A percentile compares a stretch with the other conserved stretches of the same genome.
Evolutionary conservation across 2,888 invertebrate species (phyloP).

Genomic region (Drosophila neonasuta): DNA sequence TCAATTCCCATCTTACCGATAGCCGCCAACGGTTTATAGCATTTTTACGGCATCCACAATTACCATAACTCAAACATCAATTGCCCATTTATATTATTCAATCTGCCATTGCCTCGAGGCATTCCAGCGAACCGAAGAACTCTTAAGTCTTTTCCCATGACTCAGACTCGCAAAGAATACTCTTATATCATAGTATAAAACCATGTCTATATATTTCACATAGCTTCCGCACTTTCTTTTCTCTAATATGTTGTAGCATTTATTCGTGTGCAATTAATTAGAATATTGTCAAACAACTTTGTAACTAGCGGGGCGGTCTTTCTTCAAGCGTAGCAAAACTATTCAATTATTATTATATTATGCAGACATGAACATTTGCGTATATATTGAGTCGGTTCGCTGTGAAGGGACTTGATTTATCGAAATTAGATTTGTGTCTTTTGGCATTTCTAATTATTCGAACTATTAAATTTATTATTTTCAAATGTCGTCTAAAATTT

Average conservation of each 20-base stretch:
- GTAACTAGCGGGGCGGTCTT: neutral
- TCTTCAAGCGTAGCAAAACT: neutral
- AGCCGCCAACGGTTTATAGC: constrained; percentile 34
- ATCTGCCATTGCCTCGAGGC: constrained; percentile 44
- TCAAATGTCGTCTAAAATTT: too few species aligned
- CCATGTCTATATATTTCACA: constrained; percentile 13
- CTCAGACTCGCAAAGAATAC: constrained; percentile 40
- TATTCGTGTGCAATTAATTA: neutral
- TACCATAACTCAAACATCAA: constrained; percentile 56
- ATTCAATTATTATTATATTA: neutral
- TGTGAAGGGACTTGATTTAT: neutral
- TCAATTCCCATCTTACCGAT: constrained; percentile 1
- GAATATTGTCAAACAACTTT: neutral
- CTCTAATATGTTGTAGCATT: neutral
- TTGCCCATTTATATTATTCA: constrained; percentile 53
- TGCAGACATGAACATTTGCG: neutral
- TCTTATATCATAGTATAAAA: constrained; percentile 4
- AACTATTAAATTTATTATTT: too few species aligned
- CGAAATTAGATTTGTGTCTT: too few species aligned
- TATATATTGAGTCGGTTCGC: neutral
- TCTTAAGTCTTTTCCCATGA: constrained; percentile 57
- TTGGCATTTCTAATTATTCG: too few species aligned
- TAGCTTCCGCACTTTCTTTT: constrained; percentile 21
- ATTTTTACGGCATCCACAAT: constrained; percentile 52
- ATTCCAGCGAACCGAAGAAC: constrained; percentile 25